Conservation (phyloP, 2,113 vertebrate species). For the Oplegnathus fasciatus region DNA sequence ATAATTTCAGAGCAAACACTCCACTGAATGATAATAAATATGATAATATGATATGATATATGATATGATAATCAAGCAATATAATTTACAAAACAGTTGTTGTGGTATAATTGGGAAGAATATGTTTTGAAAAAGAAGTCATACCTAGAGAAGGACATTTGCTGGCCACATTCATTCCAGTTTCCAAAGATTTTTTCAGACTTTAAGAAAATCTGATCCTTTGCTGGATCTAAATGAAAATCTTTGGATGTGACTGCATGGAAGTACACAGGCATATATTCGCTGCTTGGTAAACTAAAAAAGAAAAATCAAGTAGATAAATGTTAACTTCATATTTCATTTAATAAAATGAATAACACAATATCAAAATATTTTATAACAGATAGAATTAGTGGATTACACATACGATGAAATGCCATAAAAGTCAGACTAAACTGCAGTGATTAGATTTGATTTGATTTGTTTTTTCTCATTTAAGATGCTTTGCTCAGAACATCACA, state of each 20-base stretch:
- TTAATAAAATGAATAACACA: not conserved
- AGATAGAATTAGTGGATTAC: not conserved
- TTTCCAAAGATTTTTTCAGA: not conserved
- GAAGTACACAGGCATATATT: slow-evolving; percentile 78
- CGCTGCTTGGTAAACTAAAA: not conserved
- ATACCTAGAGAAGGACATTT: slow-evolving; percentile 62
- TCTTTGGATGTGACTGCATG: slow-evolving; percentile 85
- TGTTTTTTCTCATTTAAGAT: too few species aligned
- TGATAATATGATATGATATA: too few species aligned
- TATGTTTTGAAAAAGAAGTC: not conserved
- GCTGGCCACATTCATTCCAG: accelerated
- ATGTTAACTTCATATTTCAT: not conserved
- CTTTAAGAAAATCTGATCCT: slow-evolving; percentile 73
- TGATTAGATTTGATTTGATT: too few species aligned
- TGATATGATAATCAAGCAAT: too few species aligned
- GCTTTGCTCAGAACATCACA: not conserved
- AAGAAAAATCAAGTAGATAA: not conserved
- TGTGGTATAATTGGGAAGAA: not conserved
- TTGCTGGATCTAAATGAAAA: slow-evolving; percentile 46
- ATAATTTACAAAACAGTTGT: not conserved
- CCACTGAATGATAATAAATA: not conserved
- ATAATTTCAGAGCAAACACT: not conserved
- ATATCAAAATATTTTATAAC: not conserved
- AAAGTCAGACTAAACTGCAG: too few species aligned
- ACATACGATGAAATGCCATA: not conserved